phyloP scores from a whole-genome alignment of 64 coral and sea anemone species.

The Dendrophyllia cribrosa region DNA sequence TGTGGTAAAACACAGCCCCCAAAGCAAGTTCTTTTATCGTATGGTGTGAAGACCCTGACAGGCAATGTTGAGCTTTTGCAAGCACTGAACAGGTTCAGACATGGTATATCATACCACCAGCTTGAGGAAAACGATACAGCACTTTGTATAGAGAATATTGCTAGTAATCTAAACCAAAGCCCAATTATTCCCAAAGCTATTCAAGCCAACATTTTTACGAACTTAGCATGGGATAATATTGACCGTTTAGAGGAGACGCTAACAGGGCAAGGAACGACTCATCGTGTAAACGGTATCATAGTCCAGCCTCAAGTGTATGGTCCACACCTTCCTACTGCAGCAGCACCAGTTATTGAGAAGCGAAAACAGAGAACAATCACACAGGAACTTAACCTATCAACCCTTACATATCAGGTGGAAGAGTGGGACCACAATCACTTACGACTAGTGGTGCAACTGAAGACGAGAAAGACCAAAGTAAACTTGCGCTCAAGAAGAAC shows the following conservation, averaged over 20 bases:
- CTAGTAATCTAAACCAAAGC: slow-evolving; percentile 22
- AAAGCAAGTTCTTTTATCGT: slow-evolving; percentile 48
- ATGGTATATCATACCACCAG: slow-evolving; percentile 38
- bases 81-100: slow-evolving; percentile 31
- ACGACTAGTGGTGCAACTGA: slow-evolving; percentile 25
- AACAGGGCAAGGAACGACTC: background rate
- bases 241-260: background rate
- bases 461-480: slow-evolving; percentile 50
- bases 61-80: slow-evolving; percentile 62
- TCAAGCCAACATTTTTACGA: slow-evolving; percentile 36
- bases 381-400: slow-evolving; percentile 39
- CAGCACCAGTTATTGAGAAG: slow-evolving; percentile 35
- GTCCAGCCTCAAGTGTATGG: slow-evolving; percentile 54
- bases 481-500: slow-evolving; percentile 45
- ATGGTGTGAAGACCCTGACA: slow-evolving; percentile 48
- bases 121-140: slow-evolving; percentile 34
- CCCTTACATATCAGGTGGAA: slow-evolving; percentile 39
- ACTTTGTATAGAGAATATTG: slow-evolving; percentile 44
- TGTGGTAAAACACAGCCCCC: background rate
- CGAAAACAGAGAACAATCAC: slow-evolving; percentile 42
- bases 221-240: slow-evolving; percentile 37
- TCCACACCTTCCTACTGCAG: slow-evolving; percentile 30
- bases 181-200: slow-evolving; percentile 45
- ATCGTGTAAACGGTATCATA: slow-evolving; percentile 4
- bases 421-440: slow-evolving; percentile 30